Evolutionary conservation across 1,140 invertebrate species (phyloP), one percentile per base, ranked within the genome.

Genomic region (Halictus rubicundus): DNA sequence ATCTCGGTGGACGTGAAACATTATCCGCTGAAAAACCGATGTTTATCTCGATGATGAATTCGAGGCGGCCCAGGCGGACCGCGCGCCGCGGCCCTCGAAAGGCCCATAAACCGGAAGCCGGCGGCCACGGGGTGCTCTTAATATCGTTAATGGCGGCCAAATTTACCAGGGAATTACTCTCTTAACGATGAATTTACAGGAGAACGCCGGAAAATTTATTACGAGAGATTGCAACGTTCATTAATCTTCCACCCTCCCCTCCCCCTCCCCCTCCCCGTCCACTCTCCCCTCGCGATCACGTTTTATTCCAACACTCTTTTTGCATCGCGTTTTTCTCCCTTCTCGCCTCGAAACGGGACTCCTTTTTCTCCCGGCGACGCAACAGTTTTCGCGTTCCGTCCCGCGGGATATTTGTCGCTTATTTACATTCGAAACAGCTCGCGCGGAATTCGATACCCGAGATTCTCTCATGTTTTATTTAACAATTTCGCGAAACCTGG

Each of bases 21-120:
- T 85, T 86, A 86, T 85, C 80, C 84, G 80, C 61, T 85, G 84
- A 86, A 85, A 86, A 85, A 85, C 75, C 80, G 84, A 86, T 86
- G 80, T 81, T 86, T 86, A 86, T 86, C 84, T 86, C 70, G 83
- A 74, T 85, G 83, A 85, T 86, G 84, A 84, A 86, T 85, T 85
- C 72, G 79, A 81, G 69, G 79, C 66, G 69, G 59, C 27, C 46
- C n/a, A 16, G 49, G 14, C 14, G 49, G 14, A 5, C 49, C 16
- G 19, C 46, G 46, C 14, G 16, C 16, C 3, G 14, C 14, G 74
- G 54, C 69, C 76, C 59, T 63, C 59, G 78, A 81, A 68, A 59
- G 71, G 79, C 79, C 79, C 68, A 76, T 83, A 85, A 85, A 85
- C 78, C 83, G 83, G 83, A 84, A 85, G 71, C 80, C 42, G 66